Evolutionary conservation across 2,797 vertebrate species (phyloP).

Genomic region (Mus spretus): DNA sequence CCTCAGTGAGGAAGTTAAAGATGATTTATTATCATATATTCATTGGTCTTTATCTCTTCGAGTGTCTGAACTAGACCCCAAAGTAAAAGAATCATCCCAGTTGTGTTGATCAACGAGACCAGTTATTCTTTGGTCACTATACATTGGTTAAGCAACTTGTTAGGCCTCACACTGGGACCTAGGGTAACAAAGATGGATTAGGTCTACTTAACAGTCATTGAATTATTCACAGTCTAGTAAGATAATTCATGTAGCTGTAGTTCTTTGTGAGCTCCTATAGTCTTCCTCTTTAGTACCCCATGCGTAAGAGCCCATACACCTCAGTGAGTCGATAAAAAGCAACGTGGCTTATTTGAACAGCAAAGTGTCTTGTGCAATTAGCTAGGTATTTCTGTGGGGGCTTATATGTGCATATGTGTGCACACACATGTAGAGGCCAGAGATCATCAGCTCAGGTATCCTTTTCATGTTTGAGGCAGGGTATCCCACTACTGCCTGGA

Average conservation of each 20-base stretch:
- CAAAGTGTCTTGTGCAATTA: not conserved
- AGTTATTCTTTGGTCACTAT: conserved; percentile 32
- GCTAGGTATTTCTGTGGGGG: not conserved
- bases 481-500: not conserved
- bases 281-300: conserved; percentile 14
- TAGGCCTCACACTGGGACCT: conserved; percentile 5
- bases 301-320: not conserved
- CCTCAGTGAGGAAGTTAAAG: not conserved
- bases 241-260: not conserved
- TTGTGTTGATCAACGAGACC: conserved; percentile 32
- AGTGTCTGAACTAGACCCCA: not conserved
- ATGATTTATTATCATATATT: conserved; percentile 11
- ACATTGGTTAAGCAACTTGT: conserved; percentile 47
- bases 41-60: conserved; percentile 16
- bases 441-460: not conserved
- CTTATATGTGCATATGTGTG: not conserved
- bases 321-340: not conserved
- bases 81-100: conserved; percentile 13
- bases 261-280: not conserved
- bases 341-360: not conserved
- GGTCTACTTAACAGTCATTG: not conserved
- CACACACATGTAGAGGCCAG: not conserved
- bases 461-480: not conserved
- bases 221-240: conserved; percentile 54
- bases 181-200: conserved; percentile 42